These are phyloP conservation scores for Galagoides demidoff DNA, from an alignment of 2,797 vertebrate species.

Conservation along the genomic window DNA sequence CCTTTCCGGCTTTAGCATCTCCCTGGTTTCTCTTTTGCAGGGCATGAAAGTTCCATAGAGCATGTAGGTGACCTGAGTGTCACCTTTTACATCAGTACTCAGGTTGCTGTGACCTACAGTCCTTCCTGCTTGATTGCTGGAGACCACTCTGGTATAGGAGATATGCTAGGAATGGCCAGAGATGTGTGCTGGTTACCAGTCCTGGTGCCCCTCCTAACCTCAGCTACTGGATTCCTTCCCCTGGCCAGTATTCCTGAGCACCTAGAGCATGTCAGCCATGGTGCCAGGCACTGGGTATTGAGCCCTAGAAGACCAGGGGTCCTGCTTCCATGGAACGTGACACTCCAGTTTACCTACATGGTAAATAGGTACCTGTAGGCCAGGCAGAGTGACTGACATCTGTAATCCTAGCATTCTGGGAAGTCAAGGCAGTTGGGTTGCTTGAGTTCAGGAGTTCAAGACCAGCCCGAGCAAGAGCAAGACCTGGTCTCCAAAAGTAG, in stretches of 20 bases:
- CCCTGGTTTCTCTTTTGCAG: neutral
- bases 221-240: neutral
- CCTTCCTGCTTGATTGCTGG: neutral
- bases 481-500: too few species aligned
- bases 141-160: neutral
- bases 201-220: neutral
- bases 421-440: too few species aligned
- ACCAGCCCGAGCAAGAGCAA: too few species aligned
- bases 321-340: neutral
- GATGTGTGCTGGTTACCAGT: neutral
- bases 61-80: neutral
- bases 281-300: neutral
- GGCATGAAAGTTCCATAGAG: neutral
- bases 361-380: too few species aligned
- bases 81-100: neutral
- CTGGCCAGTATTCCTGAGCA: neutral
- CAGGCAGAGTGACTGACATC: too few species aligned
- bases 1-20: neutral
- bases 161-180: neutral
- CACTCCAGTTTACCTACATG: too few species aligned
- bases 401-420: too few species aligned
- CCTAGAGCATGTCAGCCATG: neutral
- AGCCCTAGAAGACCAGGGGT: neutral
- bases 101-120: fast-evolving
- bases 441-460: too few species aligned